Evolutionary conservation across 2,888 invertebrate genomes (phyloP).

Genomic region (Exephanes ischioxanthus): DNA sequence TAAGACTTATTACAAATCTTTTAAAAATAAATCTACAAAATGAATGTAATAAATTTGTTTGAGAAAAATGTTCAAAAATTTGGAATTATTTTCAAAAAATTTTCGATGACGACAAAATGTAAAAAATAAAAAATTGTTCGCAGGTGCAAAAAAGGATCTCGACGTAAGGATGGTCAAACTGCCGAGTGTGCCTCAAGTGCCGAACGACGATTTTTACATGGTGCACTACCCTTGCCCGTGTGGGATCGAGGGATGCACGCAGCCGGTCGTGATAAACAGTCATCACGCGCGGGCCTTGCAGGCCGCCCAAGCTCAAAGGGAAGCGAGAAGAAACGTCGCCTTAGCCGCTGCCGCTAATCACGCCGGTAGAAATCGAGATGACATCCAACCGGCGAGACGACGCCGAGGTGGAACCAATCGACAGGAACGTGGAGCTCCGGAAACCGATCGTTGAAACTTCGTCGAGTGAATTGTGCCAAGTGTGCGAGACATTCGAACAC

Average conservation of each 20-base stretch:
- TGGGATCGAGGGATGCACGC: conserved; percentile 16
- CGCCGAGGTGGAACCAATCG: neutral
- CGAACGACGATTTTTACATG: conserved; percentile 14
- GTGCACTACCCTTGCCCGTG: conserved; percentile 30
- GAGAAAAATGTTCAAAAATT: too few species aligned
- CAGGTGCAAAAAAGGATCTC: neutral
- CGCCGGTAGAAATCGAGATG: neutral
- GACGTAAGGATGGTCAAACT: neutral
- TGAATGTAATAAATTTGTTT: too few species aligned
- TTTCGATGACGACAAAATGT: neutral
- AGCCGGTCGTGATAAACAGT: conserved; percentile 34
- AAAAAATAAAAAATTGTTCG: neutral
- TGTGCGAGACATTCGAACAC: neutral
- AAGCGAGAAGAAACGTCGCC: neutral
- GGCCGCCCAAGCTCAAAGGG: neutral
- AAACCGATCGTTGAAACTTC: conserved; percentile 13
- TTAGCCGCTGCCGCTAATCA: neutral
- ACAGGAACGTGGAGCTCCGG: neutral
- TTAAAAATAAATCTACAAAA: too few species aligned
- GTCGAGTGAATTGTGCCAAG: neutral
- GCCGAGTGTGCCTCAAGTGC: conserved; percentile 2
- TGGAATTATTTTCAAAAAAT: neutral
- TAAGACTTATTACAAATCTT: too few species aligned
- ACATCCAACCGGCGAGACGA: neutral
- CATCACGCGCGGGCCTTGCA: conserved; percentile 23